Evolutionary conservation across 2,113 vertebrate genomes (phyloP), one percentile per base, ranked within the genome.

Genomic region (Acrocephalus kingi): DNA sequence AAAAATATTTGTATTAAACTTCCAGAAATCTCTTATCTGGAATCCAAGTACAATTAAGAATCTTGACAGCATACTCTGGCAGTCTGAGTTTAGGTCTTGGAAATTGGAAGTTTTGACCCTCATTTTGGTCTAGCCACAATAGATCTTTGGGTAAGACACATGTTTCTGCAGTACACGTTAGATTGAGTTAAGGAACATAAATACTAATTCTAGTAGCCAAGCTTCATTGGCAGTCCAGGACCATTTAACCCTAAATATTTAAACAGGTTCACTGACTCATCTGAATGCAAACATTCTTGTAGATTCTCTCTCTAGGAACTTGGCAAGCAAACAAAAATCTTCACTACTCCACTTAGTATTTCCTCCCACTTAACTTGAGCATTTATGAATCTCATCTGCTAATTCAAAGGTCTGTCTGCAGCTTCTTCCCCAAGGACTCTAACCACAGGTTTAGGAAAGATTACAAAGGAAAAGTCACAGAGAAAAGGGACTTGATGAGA

Each of bases 271-370:
- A 77, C 33, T 74, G 63, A 85, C 55, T 91, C 51, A 66, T 74
- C 17, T 13, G 48, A 90, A 91, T 35, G 55, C 71, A 94, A 95
- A 94, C 51, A 82, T 71, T 51, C 51, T 59, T 48, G 63, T 45
- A 90, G 48, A 80, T 30, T 71, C n/a, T 83, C 87, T 78, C 87
- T 95, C 87, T 83, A 93, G 72, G 63, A 92, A 89, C 75, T 83
- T 96, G 87, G 84, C 95, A 86, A 93, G 59, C 64, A 55, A 88
- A 84, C 73, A 96, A 94, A 87, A 78, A 24, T 24, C 56, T 91
- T 91, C 84, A 81, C 59, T 90, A 84, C 62, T 84, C 74, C 59
- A 74, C 72, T 90, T 58, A 89, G 33, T 43, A 89, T 39, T 96
- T 94, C 89, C 74, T 93, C 67, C 51, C 72, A 71, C 78, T 87